These are phyloP conservation scores for Paratilapia polleni DNA, from an alignment of 2,113 vertebrate genomes.

Conservation along the genomic window DNA sequence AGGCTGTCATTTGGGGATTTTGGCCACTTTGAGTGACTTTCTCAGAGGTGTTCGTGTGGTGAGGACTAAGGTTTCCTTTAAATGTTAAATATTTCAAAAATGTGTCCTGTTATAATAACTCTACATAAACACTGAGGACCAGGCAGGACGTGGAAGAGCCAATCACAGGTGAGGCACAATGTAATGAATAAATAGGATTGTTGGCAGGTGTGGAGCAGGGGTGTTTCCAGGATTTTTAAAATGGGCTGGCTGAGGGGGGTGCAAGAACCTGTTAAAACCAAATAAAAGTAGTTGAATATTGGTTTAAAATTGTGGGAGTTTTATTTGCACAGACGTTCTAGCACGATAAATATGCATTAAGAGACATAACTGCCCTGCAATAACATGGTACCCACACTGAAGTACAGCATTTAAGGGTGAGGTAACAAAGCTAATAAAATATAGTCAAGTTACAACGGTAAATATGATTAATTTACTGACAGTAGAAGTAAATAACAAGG, in stretches of 20 bases:
- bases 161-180: neutral
- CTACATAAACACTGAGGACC: neutral
- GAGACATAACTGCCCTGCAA: neutral
- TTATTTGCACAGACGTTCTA: neutral
- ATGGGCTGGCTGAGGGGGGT: accelerated
- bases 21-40: neutral
- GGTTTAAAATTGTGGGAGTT: neutral
- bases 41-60: neutral
- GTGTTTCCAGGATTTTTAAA: neutral
- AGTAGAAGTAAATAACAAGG: neutral
- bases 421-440: neutral
- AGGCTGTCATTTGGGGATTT: conserved; percentile 28
- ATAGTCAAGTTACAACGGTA: neutral
- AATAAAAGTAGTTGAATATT: neutral
- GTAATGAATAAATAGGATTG: neutral
- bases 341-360: neutral
- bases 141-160: too few species aligned
- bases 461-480: neutral
- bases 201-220: neutral
- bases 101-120: neutral
- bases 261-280: neutral
- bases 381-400: neutral
- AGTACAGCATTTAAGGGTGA: neutral
- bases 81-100: neutral
- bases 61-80: neutral